Percentiles rank a stretch among this genome's conserved stretches.
phyloP scores from a whole-genome alignment of 2,888 invertebrate genomes.

The Shargacucullia verbasci region DNA sequence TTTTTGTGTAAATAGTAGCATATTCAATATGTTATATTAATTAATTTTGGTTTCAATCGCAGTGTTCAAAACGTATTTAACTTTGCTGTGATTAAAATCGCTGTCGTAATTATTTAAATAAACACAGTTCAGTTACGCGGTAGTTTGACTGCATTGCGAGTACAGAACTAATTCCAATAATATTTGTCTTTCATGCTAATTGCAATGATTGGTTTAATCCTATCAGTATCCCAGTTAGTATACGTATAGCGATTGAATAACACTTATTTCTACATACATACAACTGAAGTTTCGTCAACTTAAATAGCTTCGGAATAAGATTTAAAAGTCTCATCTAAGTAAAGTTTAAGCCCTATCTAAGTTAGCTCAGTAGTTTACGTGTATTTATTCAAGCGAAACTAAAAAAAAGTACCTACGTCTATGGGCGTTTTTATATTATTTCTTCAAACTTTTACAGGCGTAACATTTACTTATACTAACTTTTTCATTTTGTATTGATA shows the following conservation, averaged over 20 bases:
- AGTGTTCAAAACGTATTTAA: constrained; percentile 56
- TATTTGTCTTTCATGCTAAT: constrained; percentile 7
- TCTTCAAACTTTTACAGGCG: too few relatives aligned
- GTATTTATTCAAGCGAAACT: background rate
- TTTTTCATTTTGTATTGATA: too few relatives aligned
- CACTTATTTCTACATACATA: background rate
- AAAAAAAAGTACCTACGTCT: background rate
- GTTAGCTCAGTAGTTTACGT: constrained; percentile 9
- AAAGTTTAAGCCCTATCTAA: constrained; percentile 5
- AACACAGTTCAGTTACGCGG: background rate
- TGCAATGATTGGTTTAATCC: too few relatives aligned
- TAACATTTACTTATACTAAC: too few relatives aligned
- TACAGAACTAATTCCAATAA: constrained; percentile 12
- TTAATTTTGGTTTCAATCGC: constrained; percentile 52
- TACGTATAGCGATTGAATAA: too few relatives aligned
- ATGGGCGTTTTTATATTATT: too few relatives aligned
- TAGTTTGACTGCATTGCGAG: background rate
- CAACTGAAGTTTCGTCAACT: background rate
- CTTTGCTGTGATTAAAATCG: constrained; percentile 43
- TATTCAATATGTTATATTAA: constrained; percentile 18
- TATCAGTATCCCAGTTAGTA: too few relatives aligned
- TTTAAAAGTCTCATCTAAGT: constrained; percentile 9
- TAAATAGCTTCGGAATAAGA: constrained; percentile 3
- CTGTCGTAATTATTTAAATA: too few relatives aligned
- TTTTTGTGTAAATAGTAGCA: constrained; percentile 52